Evolutionary conservation across 2,888 invertebrate genomes (phyloP), one percentile per base, ranked within the genome.

Genomic region (Protophormia terraenovae): DNA sequence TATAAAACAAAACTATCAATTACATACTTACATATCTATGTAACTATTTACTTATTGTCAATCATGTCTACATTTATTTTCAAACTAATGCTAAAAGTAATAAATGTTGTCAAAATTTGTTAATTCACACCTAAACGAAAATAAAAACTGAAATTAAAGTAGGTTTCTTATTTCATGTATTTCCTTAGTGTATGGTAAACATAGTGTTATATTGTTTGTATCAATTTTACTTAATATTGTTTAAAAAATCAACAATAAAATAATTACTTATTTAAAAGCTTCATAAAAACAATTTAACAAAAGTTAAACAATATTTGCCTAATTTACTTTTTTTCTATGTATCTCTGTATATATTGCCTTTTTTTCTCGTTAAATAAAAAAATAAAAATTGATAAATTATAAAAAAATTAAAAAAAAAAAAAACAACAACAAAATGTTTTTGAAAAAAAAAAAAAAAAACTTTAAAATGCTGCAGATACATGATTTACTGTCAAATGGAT

Each of bases 401-500:
- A 64, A 60, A 67, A 67, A 24, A 22, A 19, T 8, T 22, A 38
- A 55, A 55, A 60, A 45, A 41, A 12, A 41, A 60, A 82, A 24
- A 38, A 10, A 14, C 29, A 12, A 66, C 24, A 60, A 69, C 27
- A 1, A n/a, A 35, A 69, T 67, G 14, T 50, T 47, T 22, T 29
- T 24, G 32, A 71, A 6, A 7, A 55, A 27, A 6, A 7, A 55
- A 27, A 19, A 8, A n/a, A 16, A 32, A 62, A 41, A 27, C 53
- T n/a, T n/a, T n/a, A n/a, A 22, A 45, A 66, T 73, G 76, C 77
- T 87, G 93, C 94, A 95, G 95, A 95, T 96, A 96, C 94, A 95
- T 96, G 94, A 95, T 96, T 94, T 96, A 96, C 95, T 96, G 96
- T 94, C 96, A 96, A 95, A 95, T 96, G 95, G 96, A 96, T 94